Evolutionary conservation across 2,888 invertebrate genomes (phyloP), one percentile per base, ranked within the genome.

Genomic region (Drosophila mettleri): DNA sequence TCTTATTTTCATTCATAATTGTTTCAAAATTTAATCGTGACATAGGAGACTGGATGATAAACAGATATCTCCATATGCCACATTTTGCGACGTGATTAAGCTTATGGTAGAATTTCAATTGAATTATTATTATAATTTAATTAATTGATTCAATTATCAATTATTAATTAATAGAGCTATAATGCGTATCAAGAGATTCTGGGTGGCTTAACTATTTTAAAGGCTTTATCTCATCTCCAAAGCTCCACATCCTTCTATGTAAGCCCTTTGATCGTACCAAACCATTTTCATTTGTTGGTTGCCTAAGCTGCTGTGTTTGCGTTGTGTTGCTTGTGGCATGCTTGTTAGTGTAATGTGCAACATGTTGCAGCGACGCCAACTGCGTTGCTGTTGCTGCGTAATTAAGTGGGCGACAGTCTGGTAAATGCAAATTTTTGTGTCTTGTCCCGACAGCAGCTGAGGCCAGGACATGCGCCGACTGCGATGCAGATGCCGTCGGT

Each of bases 331-430:
- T 66, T 54, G 57, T 69, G 74, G 72, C 78, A 68, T 52, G 78
- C 78, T 84, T 79, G 84, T 82, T 84, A 84, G 82, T 71, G 80
- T 75, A 83, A 80, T 80, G 78, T 82, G 82, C 82, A 84, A 82
- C 84, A 82, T 78, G 80, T 80, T 80, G 83, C 64, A 66, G 73
- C 79, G 53, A 62, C 66, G 72, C 67, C 62, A 66, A 64, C 74
- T 79, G 71, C 74, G 78, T 77, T 62, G 78, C 75, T 78, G 74
- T 60, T 70, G 82, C 83, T 85, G 86, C 83, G 83, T 83, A 83
- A 83, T 85, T 84, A 84, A 85, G 83, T 84, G 83, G 83, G 85
- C 85, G 83, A 84, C 85, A 83, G 83, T 67, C 83, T 84, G 83
- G 85, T 84, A 83, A 85, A 84, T 84, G 83, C 83, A 84, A 84